Evolutionary conservation across 1,140 invertebrate genomes (phyloP).

Genomic region (Neodiprion pinetum): DNA sequence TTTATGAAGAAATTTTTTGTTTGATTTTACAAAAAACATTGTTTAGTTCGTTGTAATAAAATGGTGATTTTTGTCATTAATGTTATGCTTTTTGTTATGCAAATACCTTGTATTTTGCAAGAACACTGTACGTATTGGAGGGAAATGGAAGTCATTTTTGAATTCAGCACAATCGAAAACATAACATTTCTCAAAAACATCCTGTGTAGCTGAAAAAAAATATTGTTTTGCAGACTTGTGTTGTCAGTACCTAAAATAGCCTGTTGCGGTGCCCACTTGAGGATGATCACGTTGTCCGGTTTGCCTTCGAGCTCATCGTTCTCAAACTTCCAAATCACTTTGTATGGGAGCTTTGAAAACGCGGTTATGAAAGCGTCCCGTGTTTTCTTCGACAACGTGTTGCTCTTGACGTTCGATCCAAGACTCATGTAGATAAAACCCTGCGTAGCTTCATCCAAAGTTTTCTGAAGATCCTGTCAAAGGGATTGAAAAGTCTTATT

Average conservation of each 20-base stretch:
- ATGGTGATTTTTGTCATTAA: too few relatives aligned
- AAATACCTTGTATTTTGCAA: too few relatives aligned
- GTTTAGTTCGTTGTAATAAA: too few relatives aligned
- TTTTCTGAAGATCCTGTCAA: slow-evolving; percentile 53
- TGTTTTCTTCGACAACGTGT: slow-evolving; percentile 36
- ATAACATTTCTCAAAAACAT: too few relatives aligned
- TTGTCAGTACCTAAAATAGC: slow-evolving; percentile 46
- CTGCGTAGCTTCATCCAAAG: slow-evolving; percentile 54
- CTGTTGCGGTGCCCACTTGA: slow-evolving; percentile 64
- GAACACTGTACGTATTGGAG: too few relatives aligned
- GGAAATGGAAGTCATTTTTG: too few relatives aligned
- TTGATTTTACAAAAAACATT: too few relatives aligned
- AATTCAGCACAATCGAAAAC: too few relatives aligned
- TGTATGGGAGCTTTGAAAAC: slow-evolving; percentile 51
- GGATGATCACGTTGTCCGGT: slow-evolving; percentile 47
- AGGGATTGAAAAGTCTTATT: neutral
- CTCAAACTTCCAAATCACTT: slow-evolving; percentile 45
- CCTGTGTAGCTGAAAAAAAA: too few relatives aligned
- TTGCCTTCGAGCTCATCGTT: slow-evolving; percentile 19
- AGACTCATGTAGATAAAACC: slow-evolving; percentile 69
- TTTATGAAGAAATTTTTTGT: too few relatives aligned
- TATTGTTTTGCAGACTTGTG: neutral
- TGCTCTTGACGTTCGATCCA: slow-evolving; percentile 56
- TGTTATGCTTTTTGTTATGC: too few relatives aligned
- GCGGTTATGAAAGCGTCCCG: slow-evolving; percentile 57